Evolutionary conservation across 2,888 invertebrate species (phyloP).

Genomic region (Athalia rosae): DNA sequence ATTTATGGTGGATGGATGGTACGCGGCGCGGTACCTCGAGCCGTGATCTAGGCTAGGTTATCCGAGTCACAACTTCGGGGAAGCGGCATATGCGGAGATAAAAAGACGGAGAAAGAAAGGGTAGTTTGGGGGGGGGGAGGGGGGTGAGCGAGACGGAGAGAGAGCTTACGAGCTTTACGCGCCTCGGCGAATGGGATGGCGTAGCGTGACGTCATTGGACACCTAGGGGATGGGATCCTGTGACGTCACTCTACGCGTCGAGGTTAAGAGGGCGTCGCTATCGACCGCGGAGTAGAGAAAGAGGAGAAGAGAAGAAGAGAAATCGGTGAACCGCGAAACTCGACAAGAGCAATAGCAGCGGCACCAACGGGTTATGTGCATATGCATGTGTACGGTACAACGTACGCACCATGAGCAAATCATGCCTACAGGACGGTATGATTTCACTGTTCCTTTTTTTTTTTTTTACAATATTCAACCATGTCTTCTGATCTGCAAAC

Average conservation of each 20-base stretch:
- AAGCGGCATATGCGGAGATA: background rate
- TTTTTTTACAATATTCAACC: slow-evolving; percentile 31
- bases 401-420: background rate
- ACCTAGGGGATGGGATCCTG: slow-evolving; percentile 25
- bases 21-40: background rate
- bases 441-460: background rate
- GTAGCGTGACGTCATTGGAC: slow-evolving; percentile 37
- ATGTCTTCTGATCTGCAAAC: slow-evolving; percentile 22
- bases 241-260: slow-evolving; percentile 39
- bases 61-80: slow-evolving; percentile 13
- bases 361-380: background rate
- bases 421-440: slow-evolving; percentile 16
- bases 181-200: slow-evolving; percentile 34
- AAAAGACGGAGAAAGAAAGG: background rate
- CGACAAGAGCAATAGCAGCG: slow-evolving; percentile 1
- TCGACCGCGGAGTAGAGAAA: slow-evolving; percentile 34
- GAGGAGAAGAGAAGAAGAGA: slow-evolving; percentile 9
- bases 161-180: slow-evolving; percentile 41
- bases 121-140: background rate
- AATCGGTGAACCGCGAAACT: slow-evolving; percentile 12
- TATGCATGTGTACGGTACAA: too few species aligned
- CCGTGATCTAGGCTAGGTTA: slow-evolving; percentile 34
- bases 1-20: slow-evolving; percentile 14
- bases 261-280: slow-evolving; percentile 34
- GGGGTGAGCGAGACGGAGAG: background rate